phyloP scores from a whole-genome alignment of 2,888 invertebrate genomes.

The Helobdella robusta region DNA sequence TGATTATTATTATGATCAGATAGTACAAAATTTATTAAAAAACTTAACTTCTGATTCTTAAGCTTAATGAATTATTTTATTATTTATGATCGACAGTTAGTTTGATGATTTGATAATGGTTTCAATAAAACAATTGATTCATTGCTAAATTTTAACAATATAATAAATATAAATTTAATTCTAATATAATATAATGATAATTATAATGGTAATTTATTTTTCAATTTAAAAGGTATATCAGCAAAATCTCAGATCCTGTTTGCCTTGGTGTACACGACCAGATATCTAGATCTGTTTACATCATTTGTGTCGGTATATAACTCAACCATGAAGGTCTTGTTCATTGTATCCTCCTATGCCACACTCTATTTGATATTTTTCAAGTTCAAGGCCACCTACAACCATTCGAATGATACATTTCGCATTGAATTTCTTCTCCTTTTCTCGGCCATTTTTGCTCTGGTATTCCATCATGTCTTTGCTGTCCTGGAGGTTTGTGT shows the following conservation, averaged over 20 bases:
- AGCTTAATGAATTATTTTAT: too few species aligned
- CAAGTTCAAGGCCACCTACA: conserved; percentile 94
- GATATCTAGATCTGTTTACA: conserved; percentile 84
- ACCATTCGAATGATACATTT: conserved; percentile 95
- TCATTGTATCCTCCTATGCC: conserved; percentile 50
- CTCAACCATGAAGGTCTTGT: conserved; percentile 77
- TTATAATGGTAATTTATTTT: too few species aligned
- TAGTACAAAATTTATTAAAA: too few species aligned
- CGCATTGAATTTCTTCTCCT: conserved; percentile 81
- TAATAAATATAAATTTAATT: too few species aligned
- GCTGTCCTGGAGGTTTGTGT: conserved; percentile 82
- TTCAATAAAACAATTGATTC: too few species aligned
- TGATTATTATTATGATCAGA: too few species aligned
- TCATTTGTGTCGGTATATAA: conserved; percentile 91
- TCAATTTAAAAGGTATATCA: conserved; percentile 81
- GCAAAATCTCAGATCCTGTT: conserved; percentile 93
- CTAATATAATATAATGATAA: too few species aligned
- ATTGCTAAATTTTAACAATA: too few species aligned
- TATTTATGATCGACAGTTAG: too few species aligned
- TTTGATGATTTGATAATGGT: too few species aligned
- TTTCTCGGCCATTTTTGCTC: conserved; percentile 56
- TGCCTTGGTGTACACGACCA: conserved; percentile 78
- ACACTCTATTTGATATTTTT: conserved; percentile 91
- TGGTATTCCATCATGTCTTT: conserved; percentile 89
- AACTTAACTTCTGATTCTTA: too few species aligned